Evolutionary conservation across 1,140 invertebrate genomes (phyloP).

Genomic region (Fopius arisanus): DNA sequence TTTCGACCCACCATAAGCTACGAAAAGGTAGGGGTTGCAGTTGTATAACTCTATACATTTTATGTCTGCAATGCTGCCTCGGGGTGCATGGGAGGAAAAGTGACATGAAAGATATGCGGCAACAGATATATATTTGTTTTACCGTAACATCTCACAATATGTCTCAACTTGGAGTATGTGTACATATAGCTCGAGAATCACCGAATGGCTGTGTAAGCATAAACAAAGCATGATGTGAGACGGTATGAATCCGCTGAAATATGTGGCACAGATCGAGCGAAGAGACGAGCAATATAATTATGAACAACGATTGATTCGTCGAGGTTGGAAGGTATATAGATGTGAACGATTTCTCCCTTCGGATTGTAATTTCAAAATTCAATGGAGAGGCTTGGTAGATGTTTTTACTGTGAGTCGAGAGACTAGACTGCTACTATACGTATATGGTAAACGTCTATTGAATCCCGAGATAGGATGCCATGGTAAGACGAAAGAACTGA

Average conservation of each 20-base stretch:
- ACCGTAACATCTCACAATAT: neutral
- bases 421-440: too few species aligned
- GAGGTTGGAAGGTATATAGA: too few species aligned
- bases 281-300: neutral
- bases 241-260: neutral
- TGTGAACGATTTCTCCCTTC: too few species aligned
- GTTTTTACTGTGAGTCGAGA: too few species aligned
- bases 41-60: neutral
- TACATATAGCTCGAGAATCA: neutral
- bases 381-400: too few species aligned
- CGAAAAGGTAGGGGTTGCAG: neutral
- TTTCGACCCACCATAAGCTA: neutral
- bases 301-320: too few species aligned
- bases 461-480: neutral
- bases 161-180: neutral
- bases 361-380: too few species aligned
- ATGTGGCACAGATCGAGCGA: neutral
- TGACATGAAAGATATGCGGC: slow-evolving; percentile 11
- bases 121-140: slow-evolving; percentile 14
- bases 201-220: neutral
- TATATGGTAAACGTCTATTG: neutral
- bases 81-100: neutral
- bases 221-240: neutral
- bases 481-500: neutral
- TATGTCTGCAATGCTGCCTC: neutral